Conservation (phyloP, 2,113 vertebrate genomes). For the Protobothrops flavoviridis region DNA sequence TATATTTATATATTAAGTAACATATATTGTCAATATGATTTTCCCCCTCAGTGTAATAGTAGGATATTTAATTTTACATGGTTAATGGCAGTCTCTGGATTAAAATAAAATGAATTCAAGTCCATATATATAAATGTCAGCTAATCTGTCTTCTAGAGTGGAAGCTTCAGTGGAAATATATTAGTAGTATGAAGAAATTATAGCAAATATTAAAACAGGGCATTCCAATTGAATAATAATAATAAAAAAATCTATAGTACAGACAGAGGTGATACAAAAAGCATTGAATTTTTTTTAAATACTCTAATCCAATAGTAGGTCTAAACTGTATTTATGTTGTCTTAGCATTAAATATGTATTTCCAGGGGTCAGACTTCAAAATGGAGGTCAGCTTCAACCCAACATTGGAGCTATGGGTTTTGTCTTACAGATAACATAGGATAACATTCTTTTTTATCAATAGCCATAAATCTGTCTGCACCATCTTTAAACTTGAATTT, state of each 20-base stretch:
- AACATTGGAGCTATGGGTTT: not conserved
- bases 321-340: conserved; percentile 24
- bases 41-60: not conserved
- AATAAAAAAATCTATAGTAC: not conserved
- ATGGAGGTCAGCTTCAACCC: conserved; percentile 10
- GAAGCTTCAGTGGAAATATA: not conserved
- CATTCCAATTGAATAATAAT: not conserved
- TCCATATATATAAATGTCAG: not conserved
- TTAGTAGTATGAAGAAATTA: conserved; percentile 6
- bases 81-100: not conserved
- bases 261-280: not conserved
- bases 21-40: not conserved
- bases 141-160: not conserved
- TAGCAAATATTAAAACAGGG: conserved; percentile 10
- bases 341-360: conserved; percentile 35
- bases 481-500: not conserved
- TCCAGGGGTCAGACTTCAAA: conserved; percentile 19
- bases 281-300: not conserved
- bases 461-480: conserved; percentile 11
- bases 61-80: not conserved
- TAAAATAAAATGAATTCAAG: not conserved
- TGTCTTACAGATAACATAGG: not conserved
- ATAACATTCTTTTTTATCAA: not conserved
- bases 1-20: no score
- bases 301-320: not conserved